Conservation (phyloP, 2,113 vertebrate genomes). For the Rhinichthys klamathensis region DNA sequence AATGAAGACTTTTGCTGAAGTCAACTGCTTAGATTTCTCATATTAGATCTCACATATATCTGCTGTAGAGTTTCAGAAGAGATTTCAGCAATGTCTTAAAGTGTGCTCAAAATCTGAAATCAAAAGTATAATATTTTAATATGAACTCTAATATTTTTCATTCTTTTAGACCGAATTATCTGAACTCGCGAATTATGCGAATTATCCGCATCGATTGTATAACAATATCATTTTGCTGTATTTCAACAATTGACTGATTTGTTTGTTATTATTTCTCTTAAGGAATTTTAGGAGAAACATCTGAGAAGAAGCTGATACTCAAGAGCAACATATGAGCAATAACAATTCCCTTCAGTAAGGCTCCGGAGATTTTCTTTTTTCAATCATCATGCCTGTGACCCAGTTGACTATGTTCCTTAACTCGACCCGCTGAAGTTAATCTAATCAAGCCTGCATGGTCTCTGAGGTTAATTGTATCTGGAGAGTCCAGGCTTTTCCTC, state of each 20-base stretch:
- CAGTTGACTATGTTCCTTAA: constrained; percentile 4
- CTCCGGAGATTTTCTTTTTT: background rate
- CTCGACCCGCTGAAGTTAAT: constrained; percentile 38
- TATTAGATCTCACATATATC: background rate
- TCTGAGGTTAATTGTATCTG: constrained; percentile 53
- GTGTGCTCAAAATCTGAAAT: no score
- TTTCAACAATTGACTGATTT: background rate
- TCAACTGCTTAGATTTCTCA: no score
- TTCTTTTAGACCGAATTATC: background rate
- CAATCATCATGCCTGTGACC: background rate
- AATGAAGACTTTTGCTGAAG: background rate
- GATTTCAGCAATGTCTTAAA: background rate
- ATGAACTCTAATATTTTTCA: background rate
- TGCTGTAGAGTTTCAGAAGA: background rate
- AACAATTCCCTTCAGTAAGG: background rate
- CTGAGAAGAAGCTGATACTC: background rate
- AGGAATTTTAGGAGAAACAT: background rate
- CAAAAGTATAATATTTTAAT: no score
- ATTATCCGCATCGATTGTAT: background rate
- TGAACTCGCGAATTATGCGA: background rate
- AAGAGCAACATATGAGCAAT: background rate
- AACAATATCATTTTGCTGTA: background rate
- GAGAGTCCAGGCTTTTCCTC: constrained; percentile 49
- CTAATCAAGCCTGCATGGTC: constrained; percentile 39
- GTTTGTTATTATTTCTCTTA: background rate